These are phyloP conservation scores for Hermaeophaga mercurialis DNA, from an alignment of 2,888 invertebrate species.

Conservation along the genomic window DNA sequence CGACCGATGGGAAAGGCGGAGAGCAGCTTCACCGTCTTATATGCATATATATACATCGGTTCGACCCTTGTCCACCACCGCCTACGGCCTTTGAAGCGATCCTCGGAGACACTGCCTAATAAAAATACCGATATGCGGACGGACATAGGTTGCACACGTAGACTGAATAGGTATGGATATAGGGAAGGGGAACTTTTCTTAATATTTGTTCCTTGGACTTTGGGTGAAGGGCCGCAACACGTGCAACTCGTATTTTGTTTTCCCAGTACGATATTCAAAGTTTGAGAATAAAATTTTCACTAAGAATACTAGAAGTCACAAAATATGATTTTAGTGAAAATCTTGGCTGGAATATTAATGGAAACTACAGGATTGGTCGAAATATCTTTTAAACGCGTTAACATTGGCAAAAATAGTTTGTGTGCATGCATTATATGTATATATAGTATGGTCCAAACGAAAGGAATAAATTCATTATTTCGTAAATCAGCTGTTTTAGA, in stretches of 20 bases:
- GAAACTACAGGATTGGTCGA: too few species aligned
- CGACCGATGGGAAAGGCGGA: conserved; percentile 43
- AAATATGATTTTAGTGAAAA: too few species aligned
- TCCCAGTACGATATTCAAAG: conserved; percentile 25
- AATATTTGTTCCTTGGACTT: conserved; percentile 26
- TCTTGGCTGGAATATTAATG: too few species aligned
- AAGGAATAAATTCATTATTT: too few species aligned
- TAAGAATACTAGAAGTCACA: too few species aligned
- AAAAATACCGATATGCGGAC: conserved; percentile 53
- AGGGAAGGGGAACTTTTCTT: conserved; percentile 20
- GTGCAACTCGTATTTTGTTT: conserved; percentile 33
- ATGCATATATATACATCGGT: conserved; percentile 46
- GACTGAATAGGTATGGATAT: conserved; percentile 31
- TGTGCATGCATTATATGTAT: too few species aligned
- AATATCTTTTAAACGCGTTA: too few species aligned
- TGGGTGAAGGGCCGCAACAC: conserved; percentile 24
- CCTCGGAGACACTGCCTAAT: conserved; percentile 49
- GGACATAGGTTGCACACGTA: conserved; percentile 53
- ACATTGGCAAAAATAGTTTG: too few species aligned
- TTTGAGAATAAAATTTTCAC: background rate
- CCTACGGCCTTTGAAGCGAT: conserved; percentile 45
- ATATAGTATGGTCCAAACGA: too few species aligned
- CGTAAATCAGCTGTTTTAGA: too few species aligned
- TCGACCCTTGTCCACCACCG: conserved; percentile 40
- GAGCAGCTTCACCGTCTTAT: conserved; percentile 1